Evolutionary conservation across 2,113 vertebrate species (phyloP).

Genomic region (Ailuropoda melanoleuca): DNA sequence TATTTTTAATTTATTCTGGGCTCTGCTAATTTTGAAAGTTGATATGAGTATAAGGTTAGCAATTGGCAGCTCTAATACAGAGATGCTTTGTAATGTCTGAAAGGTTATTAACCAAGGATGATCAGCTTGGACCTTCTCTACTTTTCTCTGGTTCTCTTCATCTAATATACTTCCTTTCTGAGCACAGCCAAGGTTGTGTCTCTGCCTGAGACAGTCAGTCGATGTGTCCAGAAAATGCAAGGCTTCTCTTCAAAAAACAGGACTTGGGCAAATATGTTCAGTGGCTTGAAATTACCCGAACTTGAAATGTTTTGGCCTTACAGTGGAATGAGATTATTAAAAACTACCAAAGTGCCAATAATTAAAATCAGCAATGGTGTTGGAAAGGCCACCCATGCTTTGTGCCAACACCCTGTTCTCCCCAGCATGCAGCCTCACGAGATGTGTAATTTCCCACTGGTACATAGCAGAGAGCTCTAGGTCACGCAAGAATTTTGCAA

Average conservation of each 20-base stretch:
- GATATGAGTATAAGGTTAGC: neutral
- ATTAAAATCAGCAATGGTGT: slow-evolving; percentile 28
- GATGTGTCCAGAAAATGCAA: neutral
- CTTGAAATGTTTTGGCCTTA: slow-evolving; percentile 8
- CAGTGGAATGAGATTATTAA: slow-evolving; percentile 15
- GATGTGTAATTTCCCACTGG: slow-evolving; percentile 9
- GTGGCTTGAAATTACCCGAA: neutral
- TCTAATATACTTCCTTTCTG: neutral
- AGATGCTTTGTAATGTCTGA: neutral
- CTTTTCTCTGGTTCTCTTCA: neutral
- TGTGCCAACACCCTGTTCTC: neutral
- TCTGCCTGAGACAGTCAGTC: neutral
- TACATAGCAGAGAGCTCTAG: neutral
- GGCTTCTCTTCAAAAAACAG: neutral
- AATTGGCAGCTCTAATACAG: neutral
- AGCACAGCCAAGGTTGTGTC: neutral
- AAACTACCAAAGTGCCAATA: slow-evolving; percentile 52
- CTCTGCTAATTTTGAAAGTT: neutral
- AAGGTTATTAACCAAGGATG: neutral
- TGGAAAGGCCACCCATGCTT: neutral
- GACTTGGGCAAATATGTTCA: neutral
- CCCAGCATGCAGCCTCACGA: neutral
- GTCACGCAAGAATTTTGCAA: slow-evolving; percentile 42
- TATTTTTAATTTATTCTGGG: neutral
- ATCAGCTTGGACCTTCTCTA: neutral